phyloP scores from a whole-genome alignment of 2,888 invertebrate species.

The Heliconius erato region DNA sequence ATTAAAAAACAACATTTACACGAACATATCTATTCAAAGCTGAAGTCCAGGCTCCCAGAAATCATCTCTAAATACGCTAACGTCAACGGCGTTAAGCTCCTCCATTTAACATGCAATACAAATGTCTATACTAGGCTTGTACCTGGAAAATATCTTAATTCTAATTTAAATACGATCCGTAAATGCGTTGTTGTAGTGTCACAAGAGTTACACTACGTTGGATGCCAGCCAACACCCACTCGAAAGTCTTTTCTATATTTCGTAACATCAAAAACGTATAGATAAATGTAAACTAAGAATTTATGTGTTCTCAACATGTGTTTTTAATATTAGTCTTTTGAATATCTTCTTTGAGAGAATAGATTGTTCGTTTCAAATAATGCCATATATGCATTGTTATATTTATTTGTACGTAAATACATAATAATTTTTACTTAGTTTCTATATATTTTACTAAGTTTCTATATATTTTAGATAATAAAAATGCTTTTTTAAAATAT shows the following conservation, averaged over 20 bases:
- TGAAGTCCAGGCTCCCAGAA: too few species aligned
- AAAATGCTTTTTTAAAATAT: background rate
- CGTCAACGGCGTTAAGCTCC: too few species aligned
- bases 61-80: too few species aligned
- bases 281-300: background rate
- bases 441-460: background rate
- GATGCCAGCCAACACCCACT: conserved; percentile 28
- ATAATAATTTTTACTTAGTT: background rate
- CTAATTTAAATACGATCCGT: conserved; percentile 17
- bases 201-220: conserved; percentile 29
- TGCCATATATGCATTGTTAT: too few species aligned
- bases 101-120: too few species aligned
- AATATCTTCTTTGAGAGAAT: too few species aligned
- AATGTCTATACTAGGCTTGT: background rate
- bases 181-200: conserved; percentile 17
- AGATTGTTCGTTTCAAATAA: too few species aligned
- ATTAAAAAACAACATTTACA: too few species aligned
- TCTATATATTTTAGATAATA: background rate
- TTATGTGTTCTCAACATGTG: background rate
- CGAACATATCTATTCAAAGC: too few species aligned
- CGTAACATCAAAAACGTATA: conserved; percentile 9
- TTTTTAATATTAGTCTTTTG: too few species aligned
- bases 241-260: conserved; percentile 17
- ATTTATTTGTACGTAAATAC: too few species aligned
- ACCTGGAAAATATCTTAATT: background rate